Conservation (phyloP, 2,888 invertebrate species). For the Andrena trimmerana region DNA sequence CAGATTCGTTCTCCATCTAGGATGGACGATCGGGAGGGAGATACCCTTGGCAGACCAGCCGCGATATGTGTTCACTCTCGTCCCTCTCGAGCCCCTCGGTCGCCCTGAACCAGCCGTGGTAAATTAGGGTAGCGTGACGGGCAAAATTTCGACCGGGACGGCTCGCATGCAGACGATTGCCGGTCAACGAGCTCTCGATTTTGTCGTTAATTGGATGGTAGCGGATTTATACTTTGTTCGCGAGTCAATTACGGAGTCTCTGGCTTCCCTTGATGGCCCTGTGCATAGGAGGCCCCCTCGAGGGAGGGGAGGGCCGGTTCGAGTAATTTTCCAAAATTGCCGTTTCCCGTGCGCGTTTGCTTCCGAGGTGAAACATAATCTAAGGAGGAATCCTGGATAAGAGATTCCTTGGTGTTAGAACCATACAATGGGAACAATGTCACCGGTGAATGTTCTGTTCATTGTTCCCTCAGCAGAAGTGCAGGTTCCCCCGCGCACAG, state of each 20-base stretch:
- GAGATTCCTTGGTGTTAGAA: background rate
- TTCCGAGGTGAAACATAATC: background rate
- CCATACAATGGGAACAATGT: background rate
- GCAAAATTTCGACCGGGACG: conserved; percentile 32
- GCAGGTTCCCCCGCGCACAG: background rate
- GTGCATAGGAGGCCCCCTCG: background rate
- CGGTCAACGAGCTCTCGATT: conserved; percentile 51
- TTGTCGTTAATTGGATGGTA: conserved; percentile 54
- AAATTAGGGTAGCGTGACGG: conserved; percentile 57
- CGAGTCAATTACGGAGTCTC: conserved; percentile 38
- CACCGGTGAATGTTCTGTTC: background rate
- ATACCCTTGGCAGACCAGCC: conserved; percentile 17
- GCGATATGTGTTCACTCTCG: conserved; percentile 3
- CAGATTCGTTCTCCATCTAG: conserved; percentile 7
- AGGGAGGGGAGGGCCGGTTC: conserved; percentile 12
- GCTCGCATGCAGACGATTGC: conserved; percentile 63
- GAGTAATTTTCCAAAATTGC: conserved; percentile 45
- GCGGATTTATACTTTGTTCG: conserved; percentile 57
- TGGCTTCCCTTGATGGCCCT: background rate
- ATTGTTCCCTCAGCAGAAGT: background rate
- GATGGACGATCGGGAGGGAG: conserved; percentile 4
- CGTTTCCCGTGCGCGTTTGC: background rate
- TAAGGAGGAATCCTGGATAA: background rate
- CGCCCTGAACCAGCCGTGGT: conserved; percentile 2
- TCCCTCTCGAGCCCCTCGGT: conserved; percentile 2